Evolutionary conservation across 2,888 invertebrate genomes (phyloP), one percentile per base, ranked within the genome.

Genomic region (Glaucopsyche alexis): DNA sequence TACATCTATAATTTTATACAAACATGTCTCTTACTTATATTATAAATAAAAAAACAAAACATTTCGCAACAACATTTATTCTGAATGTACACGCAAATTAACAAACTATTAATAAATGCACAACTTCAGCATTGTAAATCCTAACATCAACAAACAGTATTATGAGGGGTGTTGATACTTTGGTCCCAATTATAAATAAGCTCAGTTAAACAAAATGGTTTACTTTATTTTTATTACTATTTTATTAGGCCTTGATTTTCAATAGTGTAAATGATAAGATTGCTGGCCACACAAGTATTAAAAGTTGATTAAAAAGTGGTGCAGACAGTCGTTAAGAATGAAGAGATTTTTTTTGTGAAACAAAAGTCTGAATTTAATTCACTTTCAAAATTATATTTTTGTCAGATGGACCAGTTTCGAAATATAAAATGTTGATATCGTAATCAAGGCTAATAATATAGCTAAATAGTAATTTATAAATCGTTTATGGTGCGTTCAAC

Each of bases 91-190:
- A 93, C 88, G 88, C 85, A 86, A 84, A 86, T 85, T 88, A 82
- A 80, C 82, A 83, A 86, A 83, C 81, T 86, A 91, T 90, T 89
- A 90, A 88, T 92, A 93, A 92, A 93, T 92, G 93, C 93, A 93
- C 92, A 92, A 92, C 90, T 89, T 91, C 91, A 91, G 91, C 91
- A 91, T 91, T 88, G 89, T 87, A 91, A 89, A 88, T 84, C 84
- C 72, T 76, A 76, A 77, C 75, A 72, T 71, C 74, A 74, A 77
- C 74, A 73, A 74, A 65, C 74, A 75, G 74, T 50, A 72, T 29
- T 29, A 29, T 4, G 74, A 72, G 74, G 73, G 42, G 75, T 76
- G 55, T 72, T 76, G 75, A 74, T 75, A 76, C 73, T 78, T 91
- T 91, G 91, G 91, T 91, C 91, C 91, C 91, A 87, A 81, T 82